Base-by-base conservation (phyloP, 2,797 vertebrate genomes). In the Enteromius afrohamiltoni region DNA sequence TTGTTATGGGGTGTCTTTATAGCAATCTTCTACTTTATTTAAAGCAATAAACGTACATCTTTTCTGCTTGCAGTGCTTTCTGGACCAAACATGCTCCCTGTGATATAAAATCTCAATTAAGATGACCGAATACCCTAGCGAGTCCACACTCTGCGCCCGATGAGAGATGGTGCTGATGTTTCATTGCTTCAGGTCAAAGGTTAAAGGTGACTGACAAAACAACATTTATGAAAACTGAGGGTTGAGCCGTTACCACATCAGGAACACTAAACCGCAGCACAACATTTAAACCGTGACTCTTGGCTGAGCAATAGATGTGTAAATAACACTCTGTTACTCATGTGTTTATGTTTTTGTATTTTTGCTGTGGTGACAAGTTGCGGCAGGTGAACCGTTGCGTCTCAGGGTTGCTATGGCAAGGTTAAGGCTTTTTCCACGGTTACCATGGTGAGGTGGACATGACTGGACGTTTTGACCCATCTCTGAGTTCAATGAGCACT, bases 391-490 rank as follows among this genome's bases (percentile, higher is more conserved):
- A 83, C 34, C 1, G 4, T n/a, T 23, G 65, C 55, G n/a, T 75
- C 34, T 53, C 58, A 40, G 53, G 45, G 42, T 82, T 85, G 84
- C 77, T 49, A 71, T 74, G 68, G 29, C 34, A 79, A 53, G 37
- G 69, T 75, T 26, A 37, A 79, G 31, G 67, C 62, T 84, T 75
- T 79, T 60, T 67, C 40, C 37, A 73, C 60, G 60, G 85, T 84
- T 64, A 77, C 65, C 79, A 77, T 75, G 53, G 79, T 47, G 69
- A 84, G 65, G 76, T 34, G 82, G 77, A 87, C 74, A 65, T 34
- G 77, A 76, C 85, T 77, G 88, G 85, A 86, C 81, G 71, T 83
- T 84, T 73, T 81, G 85, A 88, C 85, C 87, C 84, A 60, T 85
- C 79, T 76, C 47, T 29, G 82, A 76, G 86, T 82, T 86, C 65